Conservation (phyloP, 2,797 vertebrate genomes). For the Parauchenoglanis punctatus region DNA sequence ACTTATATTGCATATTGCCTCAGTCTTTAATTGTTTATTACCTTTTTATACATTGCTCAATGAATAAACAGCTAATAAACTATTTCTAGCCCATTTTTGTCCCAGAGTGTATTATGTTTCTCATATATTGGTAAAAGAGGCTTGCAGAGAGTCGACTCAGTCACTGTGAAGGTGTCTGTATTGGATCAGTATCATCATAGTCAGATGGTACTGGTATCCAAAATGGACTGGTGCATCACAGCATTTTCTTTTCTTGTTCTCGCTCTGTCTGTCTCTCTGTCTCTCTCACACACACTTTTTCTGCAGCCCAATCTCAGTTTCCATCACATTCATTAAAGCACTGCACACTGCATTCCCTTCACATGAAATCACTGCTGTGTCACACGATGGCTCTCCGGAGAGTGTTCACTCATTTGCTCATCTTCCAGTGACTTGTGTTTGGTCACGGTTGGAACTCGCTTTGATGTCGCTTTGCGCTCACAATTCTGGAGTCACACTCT, state of each 20-base stretch:
- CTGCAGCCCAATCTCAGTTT: neutral
- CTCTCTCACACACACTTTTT: neutral
- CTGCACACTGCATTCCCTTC: conserved; percentile 24
- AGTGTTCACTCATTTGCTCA: conserved; percentile 3
- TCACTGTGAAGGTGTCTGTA: neutral
- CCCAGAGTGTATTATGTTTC: neutral
- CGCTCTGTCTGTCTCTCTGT: neutral
- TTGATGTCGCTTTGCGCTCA: neutral
- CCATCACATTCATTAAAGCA: conserved; percentile 25
- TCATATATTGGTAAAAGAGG: neutral
- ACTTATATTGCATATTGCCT: neutral
- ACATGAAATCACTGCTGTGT: conserved; percentile 26
- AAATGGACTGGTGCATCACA: neutral
- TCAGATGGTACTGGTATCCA: neutral
- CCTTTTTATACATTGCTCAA: neutral
- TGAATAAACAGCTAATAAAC: neutral
- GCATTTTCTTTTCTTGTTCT: neutral
- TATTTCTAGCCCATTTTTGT: neutral
- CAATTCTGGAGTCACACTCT: neutral
- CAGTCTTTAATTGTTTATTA: neutral
- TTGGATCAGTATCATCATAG: neutral
- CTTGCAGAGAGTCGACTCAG: neutral
- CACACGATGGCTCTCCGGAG: neutral
- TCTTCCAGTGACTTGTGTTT: conserved; percentile 15
- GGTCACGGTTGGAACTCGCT: conserved; percentile 10